Base-by-base conservation (phyloP, 2,113 vertebrate species). In the Rissa tridactyla region DNA sequence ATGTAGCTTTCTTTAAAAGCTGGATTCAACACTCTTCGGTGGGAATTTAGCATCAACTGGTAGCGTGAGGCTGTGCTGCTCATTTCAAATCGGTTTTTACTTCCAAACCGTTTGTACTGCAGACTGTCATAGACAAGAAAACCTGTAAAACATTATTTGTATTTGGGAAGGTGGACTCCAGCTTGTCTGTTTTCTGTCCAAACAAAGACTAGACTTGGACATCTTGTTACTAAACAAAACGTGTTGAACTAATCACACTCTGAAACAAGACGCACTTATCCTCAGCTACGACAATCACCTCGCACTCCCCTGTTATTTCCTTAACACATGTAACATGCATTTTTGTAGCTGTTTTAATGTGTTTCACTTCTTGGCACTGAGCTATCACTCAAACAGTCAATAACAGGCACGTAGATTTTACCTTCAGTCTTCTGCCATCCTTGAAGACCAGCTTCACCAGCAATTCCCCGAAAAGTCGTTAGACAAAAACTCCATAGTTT, bases 51-150 rank as follows among this genome's bases (percentile, higher is more conserved):
- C 55, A 49, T 34, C 51, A 22, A 6, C 23, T 4, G 46, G 13
- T 6, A 15, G 38, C 1, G 4, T 36, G 55, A 76, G 55, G 16
- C 55, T 49, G 68, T 10, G 52, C 32, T 84, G 73, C 30, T 92
- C n/a, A 19, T 65, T 60, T 70, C 0, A 0, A 58, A 18, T 19
- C 0, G 0, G 4, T 42, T 81, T 88, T 81, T 49, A 54, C 27
- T 60, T 65, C 62, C 46, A 22, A 84, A 52, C 10, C 23, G 9
- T 68, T 80, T 71, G 55, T 62, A 8, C 49, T 47, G 55, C 40
- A 75, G 44, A 12, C 34, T 18, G 25, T 44, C 30, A 36, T 11
- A 69, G 54, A n/a, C 36, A 73, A 83, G 49, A 78, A 80, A 70
- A 80, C 25, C 44, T 64, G 75, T 80, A 80, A 69, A 84, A 16